phyloP scores from a whole-genome alignment of 2,888 invertebrate genomes.

The Apamea epomidion region DNA sequence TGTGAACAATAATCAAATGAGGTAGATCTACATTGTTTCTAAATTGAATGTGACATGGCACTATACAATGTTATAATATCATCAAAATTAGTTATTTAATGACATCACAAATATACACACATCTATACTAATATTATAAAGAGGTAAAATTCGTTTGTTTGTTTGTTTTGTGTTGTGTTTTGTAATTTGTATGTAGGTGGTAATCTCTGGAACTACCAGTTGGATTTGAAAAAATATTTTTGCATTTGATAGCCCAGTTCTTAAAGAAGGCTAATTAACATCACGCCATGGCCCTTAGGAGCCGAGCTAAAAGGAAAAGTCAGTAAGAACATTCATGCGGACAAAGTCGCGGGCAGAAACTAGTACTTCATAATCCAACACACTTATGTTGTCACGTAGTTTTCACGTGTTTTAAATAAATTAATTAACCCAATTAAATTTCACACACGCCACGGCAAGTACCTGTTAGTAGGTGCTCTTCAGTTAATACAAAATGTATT shows the following conservation, averaged over 20 bases:
- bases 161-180: no score
- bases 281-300: background rate
- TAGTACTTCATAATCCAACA: background rate
- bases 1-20: background rate
- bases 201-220: no score
- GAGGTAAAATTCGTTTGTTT: no score
- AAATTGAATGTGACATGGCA: background rate
- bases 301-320: background rate
- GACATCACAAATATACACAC: background rate
- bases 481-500: conserved; percentile 49
- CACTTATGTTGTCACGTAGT: conserved; percentile 45
- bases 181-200: no score
- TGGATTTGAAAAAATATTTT: no score
- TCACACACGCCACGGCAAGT: conserved; percentile 54
- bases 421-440: conserved; percentile 66
- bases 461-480: conserved; percentile 24
- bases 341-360: background rate
- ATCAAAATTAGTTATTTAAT: background rate
- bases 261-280: background rate
- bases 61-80: background rate
- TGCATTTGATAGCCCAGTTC: background rate
- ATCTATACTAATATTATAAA: no score
- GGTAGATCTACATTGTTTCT: background rate
- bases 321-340: background rate
- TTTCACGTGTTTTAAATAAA: conserved; percentile 62